Evolutionary conservation across 2,113 vertebrate genomes (phyloP).

Genomic region (Cynocephalus volans): DNA sequence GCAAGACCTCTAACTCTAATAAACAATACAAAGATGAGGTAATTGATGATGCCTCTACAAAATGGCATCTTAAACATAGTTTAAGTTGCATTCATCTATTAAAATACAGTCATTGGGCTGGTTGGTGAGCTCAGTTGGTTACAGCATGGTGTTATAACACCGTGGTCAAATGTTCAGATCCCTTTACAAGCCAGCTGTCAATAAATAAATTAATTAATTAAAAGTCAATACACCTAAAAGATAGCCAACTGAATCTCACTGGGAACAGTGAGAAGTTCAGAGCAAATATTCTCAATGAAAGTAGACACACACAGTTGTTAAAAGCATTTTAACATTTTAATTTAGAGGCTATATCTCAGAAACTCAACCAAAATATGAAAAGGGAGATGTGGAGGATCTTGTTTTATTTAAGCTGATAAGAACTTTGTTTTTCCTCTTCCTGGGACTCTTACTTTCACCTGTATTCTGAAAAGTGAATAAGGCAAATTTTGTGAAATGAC

Average conservation of each 20-base stretch:
- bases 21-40: not conserved
- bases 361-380: not conserved
- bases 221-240: not conserved
- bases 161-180: too few species aligned
- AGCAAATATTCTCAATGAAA: not conserved
- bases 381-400: not conserved
- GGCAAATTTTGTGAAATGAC: slow-evolving; percentile 1
- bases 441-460: not conserved
- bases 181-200: too few species aligned
- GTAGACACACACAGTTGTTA: not conserved
- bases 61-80: not conserved
- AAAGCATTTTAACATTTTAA: not conserved
- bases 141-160: too few species aligned
- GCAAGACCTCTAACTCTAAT: not conserved
- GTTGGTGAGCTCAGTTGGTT: too few species aligned
- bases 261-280: not conserved
- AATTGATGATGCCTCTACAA: not conserved
- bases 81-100: not conserved
- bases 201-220: too few species aligned
- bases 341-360: not conserved
- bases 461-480: not conserved
- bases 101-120: not conserved
- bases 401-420: not conserved
- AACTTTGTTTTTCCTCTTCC: not conserved
- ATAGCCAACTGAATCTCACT: not conserved